A percentile compares a stretch with the other conserved stretches of the same genome.
Conservation (phyloP, 2,113 vertebrate genomes). For the Ictidomys tridecemlineatus region DNA sequence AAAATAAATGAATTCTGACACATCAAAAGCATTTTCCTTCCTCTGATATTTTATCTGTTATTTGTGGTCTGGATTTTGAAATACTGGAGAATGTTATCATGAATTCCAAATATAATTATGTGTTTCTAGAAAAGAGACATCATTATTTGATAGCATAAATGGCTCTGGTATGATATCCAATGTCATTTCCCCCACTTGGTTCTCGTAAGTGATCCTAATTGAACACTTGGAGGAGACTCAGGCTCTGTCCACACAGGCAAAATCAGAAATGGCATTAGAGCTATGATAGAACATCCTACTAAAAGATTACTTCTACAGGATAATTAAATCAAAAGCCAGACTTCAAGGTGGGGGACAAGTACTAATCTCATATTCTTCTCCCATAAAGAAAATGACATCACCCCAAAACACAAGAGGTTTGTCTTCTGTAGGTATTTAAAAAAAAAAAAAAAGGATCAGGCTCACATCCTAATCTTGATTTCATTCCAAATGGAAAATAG, state of each 20-base stretch:
- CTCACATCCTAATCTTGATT: slow-evolving; percentile 60
- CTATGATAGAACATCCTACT: slow-evolving; percentile 58
- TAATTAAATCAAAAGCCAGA: slow-evolving; percentile 77
- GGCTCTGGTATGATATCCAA: slow-evolving; percentile 67
- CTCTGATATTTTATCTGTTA: slow-evolving; percentile 82
- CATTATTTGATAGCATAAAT: slow-evolving; percentile 80
- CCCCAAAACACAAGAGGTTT: slow-evolving; percentile 40
- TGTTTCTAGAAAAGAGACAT: slow-evolving; percentile 82
- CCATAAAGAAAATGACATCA: slow-evolving; percentile 73
- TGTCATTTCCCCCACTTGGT: slow-evolving; percentile 74
- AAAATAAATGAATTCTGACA: slow-evolving; percentile 83
- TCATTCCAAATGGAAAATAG: slow-evolving; percentile 49
- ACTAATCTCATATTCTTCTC: slow-evolving; percentile 68
- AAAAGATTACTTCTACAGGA: slow-evolving; percentile 61
- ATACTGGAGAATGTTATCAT: slow-evolving; percentile 80
- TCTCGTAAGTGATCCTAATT: slow-evolving; percentile 77
- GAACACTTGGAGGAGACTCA: slow-evolving; percentile 71
- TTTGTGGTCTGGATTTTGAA: slow-evolving; percentile 78
- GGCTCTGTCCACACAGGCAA: slow-evolving; percentile 43
- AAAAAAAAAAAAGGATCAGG: neutral
- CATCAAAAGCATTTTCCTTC: slow-evolving; percentile 81
- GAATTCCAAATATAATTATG: slow-evolving; percentile 83
- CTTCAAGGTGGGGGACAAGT: slow-evolving; percentile 47
- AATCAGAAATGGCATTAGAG: slow-evolving; percentile 71
- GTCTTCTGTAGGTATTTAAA: slow-evolving; percentile 39